These are phyloP conservation scores for Lomographa bimaculata DNA, from an alignment of 2,888 invertebrate species.

Conservation along the genomic window DNA sequence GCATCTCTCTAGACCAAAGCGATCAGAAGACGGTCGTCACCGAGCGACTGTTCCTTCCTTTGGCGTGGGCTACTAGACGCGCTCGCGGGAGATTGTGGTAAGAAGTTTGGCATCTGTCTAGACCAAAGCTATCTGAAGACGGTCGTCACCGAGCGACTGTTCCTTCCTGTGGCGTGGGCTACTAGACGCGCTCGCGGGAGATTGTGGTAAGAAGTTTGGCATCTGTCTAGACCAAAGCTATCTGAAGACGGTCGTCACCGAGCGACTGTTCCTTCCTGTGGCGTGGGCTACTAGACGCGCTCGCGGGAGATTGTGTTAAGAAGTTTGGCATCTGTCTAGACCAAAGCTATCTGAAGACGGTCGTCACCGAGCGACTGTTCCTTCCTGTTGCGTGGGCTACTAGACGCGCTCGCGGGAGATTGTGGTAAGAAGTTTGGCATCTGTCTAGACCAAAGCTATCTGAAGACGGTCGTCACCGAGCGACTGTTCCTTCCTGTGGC, in stretches of 20 bases:
- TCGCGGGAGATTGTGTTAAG: constrained; percentile 84
- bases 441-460: too few species aligned
- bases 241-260: constrained; percentile 88
- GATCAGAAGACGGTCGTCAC: constrained; percentile 85
- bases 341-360: constrained; percentile 77
- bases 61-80: constrained; percentile 88
- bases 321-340: background rate
- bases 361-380: constrained; percentile 91
- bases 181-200: constrained; percentile 85
- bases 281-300: constrained; percentile 87
- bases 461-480: constrained; percentile 90
- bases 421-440: constrained; percentile 63
- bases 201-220: constrained; percentile 74
- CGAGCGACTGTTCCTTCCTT: constrained; percentile 92
- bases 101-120: constrained; percentile 21
- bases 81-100: constrained; percentile 85
- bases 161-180: constrained; percentile 90
- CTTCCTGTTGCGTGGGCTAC: constrained; percentile 89
- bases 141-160: constrained; percentile 92
- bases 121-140: constrained; percentile 53
- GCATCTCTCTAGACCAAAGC: background rate
- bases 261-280: constrained; percentile 91
- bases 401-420: constrained; percentile 86
- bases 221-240: background rate
- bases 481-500: constrained; percentile 91